phyloP scores from a whole-genome alignment of 2,113 vertebrate species.

The Struthidea cinerea region DNA sequence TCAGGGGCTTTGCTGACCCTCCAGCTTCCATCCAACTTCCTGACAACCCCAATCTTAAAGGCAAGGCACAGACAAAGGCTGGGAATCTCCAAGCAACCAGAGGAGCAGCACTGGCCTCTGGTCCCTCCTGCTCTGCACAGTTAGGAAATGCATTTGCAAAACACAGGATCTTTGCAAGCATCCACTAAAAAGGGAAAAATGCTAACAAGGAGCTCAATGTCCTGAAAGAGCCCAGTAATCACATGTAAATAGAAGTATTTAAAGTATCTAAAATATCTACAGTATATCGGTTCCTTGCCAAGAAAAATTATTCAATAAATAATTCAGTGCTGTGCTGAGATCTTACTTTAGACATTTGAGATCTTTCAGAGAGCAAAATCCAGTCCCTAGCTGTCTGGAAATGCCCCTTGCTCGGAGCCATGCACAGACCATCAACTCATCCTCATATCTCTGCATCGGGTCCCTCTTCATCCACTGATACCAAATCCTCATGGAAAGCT shows the following conservation, averaged over 20 bases:
- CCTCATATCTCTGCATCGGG: accelerated
- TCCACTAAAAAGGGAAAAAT: neutral
- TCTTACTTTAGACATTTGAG: neutral
- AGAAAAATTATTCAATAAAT: conserved; percentile 10
- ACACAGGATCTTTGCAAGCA: neutral
- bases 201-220: conserved; percentile 17
- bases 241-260: conserved; percentile 17
- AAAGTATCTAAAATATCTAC: conserved; percentile 12
- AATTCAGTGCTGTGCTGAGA: neutral
- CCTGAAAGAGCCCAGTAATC: neutral
- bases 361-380: neutral
- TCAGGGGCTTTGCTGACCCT: neutral
- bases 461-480: neutral
- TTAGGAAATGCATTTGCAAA: neutral
- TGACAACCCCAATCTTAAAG: neutral
- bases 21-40: neutral
- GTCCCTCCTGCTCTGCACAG: neutral
- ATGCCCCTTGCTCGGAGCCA: accelerated
- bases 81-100: neutral
- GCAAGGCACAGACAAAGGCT: neutral
- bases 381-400: neutral
- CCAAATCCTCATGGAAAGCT: neutral
- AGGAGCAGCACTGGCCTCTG: neutral
- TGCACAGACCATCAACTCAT: accelerated
- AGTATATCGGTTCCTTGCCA: neutral